phyloP scores from a whole-genome alignment of 2,888 invertebrate genomes.

The Phalangium opilio region DNA sequence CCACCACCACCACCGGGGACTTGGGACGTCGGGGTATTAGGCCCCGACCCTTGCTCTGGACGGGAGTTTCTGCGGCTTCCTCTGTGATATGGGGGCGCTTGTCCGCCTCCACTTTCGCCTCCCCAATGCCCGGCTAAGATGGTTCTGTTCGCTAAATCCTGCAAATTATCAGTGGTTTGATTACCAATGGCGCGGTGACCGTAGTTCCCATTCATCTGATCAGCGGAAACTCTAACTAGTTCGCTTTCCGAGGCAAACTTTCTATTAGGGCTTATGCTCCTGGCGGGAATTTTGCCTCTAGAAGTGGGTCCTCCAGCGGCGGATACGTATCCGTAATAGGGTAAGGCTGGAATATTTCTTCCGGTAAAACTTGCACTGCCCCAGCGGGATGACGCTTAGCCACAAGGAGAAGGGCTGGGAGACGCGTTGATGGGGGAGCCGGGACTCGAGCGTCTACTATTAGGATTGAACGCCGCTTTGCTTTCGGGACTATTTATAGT shows the following conservation, averaged over 20 bases:
- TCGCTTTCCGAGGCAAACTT: slow-evolving; percentile 21
- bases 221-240: slow-evolving; percentile 9
- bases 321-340: not conserved
- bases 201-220: slow-evolving; percentile 1
- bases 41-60: slow-evolving; percentile 1
- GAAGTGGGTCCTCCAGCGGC: not conserved
- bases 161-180: slow-evolving; percentile 15
- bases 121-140: slow-evolving; percentile 10
- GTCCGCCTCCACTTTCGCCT: not conserved
- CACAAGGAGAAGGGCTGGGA: slow-evolving; percentile 14
- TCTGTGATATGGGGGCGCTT: slow-evolving; percentile 1
- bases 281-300: not conserved
- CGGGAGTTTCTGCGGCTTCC: slow-evolving; percentile 4
- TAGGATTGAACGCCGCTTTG: not conserved
- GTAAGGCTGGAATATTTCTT: not conserved
- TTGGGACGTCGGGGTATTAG: slow-evolving; percentile 5
- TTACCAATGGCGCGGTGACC: slow-evolving; percentile 5
- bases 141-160: slow-evolving; percentile 12
- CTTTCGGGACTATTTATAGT: slow-evolving; percentile 2
- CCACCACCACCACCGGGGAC: not conserved
- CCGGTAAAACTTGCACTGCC: too few species aligned
- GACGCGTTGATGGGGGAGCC: slow-evolving; percentile 13
- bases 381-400: slow-evolving; percentile 6
- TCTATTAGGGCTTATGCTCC: slow-evolving; percentile 12
- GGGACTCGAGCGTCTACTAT: slow-evolving; percentile 10